Base-by-base conservation (phyloP, 2,113 vertebrate genomes). In the Heterotis niloticus region DNA sequence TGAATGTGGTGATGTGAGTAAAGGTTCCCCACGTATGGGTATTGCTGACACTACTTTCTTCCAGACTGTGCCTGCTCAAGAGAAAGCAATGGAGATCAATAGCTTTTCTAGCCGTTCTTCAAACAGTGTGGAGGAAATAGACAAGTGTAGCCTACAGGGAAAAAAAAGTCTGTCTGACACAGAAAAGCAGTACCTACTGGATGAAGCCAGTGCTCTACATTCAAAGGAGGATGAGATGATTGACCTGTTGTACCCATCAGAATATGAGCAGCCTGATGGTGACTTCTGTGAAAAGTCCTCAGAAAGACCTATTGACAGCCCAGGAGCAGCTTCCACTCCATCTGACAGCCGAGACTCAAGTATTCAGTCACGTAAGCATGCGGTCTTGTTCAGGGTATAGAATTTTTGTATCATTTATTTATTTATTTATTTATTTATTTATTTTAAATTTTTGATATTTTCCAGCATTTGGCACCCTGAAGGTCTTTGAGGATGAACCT, bases 401-500 rank as follows among this genome's bases (percentile, higher is more conserved):
- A 29, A 9, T 57, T 28, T 75, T 75, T 18, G 62, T 34, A 20
- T 34, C 5, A 9, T 54, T 57, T 56, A 20, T 56, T 24, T 34
- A 20, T 20, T 29, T 26, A 24, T 29, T 64, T n/a, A 73, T 20
- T 64, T 10, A 20, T 62, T 11, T 10, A 20, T 5, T 75, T 62
- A 60, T 20, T 29, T 60, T 34, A 17, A 11, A 11, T 68, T 18
- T 34, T 29, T 75, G 20, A 44, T 56, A 67, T 64, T 18, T 54
- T 66, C 12, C 64, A 89, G 88, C 80, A 51, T 84, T 87, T 73
- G 84, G 84, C 23, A 54, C 12, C 29, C 24, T 85, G 51, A 52
- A 64, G 56, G 78, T 73, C 56, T 71, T 79, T 72, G 83, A 90
- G 78, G 84, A 88, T 80, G 89, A 82, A 59, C 90, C 91, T 84